Conservation (phyloP, 2,888 invertebrate genomes). For the Hofmannophila pseudospretella region DNA sequence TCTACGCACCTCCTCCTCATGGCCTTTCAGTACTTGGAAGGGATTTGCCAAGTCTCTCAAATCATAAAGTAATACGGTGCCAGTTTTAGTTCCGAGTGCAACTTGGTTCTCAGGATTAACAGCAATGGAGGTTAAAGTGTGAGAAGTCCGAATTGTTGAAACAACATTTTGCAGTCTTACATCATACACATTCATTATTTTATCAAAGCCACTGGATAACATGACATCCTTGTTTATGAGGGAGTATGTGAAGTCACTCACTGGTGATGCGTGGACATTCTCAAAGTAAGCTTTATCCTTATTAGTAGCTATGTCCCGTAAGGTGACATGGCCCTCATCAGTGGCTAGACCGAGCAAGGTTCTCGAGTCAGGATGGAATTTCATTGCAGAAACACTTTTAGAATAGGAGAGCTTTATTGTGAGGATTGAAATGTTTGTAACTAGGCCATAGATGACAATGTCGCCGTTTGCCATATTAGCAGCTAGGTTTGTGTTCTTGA, state of each 20-base stretch:
- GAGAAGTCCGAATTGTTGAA: constrained; percentile 55
- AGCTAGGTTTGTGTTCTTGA: constrained; percentile 67
- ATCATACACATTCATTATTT: constrained; percentile 77
- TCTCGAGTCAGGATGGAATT: constrained; percentile 67
- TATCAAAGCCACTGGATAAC: constrained; percentile 76
- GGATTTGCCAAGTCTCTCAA: constrained; percentile 70
- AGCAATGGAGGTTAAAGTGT: constrained; percentile 58
- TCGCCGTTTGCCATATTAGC: constrained; percentile 69
- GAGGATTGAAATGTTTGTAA: constrained; percentile 63
- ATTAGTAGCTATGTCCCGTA: constrained; percentile 63
- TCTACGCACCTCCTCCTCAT: constrained; percentile 65
- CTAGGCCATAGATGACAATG: constrained; percentile 69
- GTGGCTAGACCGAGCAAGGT: constrained; percentile 66
- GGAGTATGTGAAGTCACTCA: constrained; percentile 77
- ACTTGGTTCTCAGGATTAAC: constrained; percentile 67
- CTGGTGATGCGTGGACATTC: constrained; percentile 75
- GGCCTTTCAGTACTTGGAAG: constrained; percentile 63
- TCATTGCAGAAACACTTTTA: constrained; percentile 65
- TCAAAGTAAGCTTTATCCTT: constrained; percentile 68
- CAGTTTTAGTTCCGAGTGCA: constrained; percentile 76
- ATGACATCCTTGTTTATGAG: constrained; percentile 75
- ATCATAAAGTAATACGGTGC: constrained; percentile 74
- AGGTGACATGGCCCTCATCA: constrained; percentile 68
- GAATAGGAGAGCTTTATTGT: constrained; percentile 61
- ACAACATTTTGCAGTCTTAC: constrained; percentile 65